Percentiles rank a stretch among this genome's conserved stretches.
Evolutionary conservation across 2,797 vertebrate genomes (phyloP).

Genomic region (Hippopotamyrus pictus): DNA sequence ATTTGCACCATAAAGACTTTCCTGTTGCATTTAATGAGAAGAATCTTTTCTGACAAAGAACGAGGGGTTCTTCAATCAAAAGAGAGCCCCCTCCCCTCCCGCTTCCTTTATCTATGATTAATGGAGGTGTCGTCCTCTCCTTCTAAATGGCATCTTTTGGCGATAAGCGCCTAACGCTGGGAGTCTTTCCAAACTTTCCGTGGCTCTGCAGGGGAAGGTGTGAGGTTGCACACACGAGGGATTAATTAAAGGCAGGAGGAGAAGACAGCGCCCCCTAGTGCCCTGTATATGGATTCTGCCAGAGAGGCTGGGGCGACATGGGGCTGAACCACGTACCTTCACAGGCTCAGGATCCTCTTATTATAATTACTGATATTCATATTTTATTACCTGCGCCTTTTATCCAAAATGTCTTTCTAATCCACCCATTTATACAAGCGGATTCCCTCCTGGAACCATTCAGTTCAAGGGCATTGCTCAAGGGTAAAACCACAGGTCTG

Average conservation of each 20-base stretch:
- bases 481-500: not conserved
- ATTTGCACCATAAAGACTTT: conserved; percentile 41
- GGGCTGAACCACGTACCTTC: not conserved
- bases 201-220: not conserved
- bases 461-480: not conserved
- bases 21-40: conserved; percentile 32
- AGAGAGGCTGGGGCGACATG: not conserved
- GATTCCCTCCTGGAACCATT: not conserved
- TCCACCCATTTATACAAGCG: not conserved
- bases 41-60: conserved; percentile 34
- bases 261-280: conserved; percentile 12
- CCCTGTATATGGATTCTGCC: not conserved
- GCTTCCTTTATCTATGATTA: conserved; percentile 54
- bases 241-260: conserved; percentile 39
- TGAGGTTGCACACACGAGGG: conserved; percentile 35
- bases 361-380: not conserved
- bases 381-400: not conserved
- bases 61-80: conserved; percentile 30
- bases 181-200: conserved; percentile 44
- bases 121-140: conserved; percentile 33
- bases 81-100: conserved; percentile 34
- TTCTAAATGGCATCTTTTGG: conserved; percentile 51
- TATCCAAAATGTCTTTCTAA: not conserved
- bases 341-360: not conserved
- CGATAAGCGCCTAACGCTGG: conserved; percentile 45